Conservation (phyloP, 2,888 invertebrate species). For the Steinernema carpocapsae region DNA sequence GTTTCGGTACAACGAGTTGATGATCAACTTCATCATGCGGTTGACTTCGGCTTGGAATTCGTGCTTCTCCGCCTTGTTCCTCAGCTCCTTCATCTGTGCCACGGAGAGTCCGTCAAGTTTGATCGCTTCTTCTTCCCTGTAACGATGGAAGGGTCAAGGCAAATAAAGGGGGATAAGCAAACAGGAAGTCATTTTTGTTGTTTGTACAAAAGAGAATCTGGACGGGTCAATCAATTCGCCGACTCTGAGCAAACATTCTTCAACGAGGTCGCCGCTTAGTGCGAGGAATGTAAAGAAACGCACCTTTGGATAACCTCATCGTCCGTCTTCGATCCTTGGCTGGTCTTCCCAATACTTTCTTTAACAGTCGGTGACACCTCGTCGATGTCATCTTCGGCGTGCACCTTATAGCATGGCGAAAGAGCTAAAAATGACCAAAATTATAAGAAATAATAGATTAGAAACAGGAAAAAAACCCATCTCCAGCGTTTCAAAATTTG, state of each 20-base stretch:
- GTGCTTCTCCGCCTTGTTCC: slow-evolving; percentile 79
- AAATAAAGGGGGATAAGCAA: slow-evolving; percentile 30
- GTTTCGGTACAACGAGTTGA: slow-evolving; percentile 97
- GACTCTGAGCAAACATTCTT: background rate
- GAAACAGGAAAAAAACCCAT: too few species aligned
- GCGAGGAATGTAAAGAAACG: too few species aligned
- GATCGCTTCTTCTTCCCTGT: slow-evolving; percentile 92
- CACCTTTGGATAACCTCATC: slow-evolving; percentile 81
- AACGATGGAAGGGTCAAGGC: slow-evolving; percentile 43
- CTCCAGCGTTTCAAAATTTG: too few species aligned
- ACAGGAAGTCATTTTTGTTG: slow-evolving; percentile 8
- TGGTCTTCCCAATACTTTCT: slow-evolving; percentile 80
- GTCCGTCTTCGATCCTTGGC: slow-evolving; percentile 89
- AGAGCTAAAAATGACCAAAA: slow-evolving; percentile 2
- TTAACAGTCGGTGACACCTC: slow-evolving; percentile 73
- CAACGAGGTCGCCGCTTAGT: background rate
- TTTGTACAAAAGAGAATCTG: background rate
- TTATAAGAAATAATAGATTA: background rate
- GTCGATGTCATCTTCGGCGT: slow-evolving; percentile 62
- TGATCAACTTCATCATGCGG: slow-evolving; percentile 99
- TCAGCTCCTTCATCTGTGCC: slow-evolving; percentile 87
- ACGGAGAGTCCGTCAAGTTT: slow-evolving; percentile 92
- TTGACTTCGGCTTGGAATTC: slow-evolving; percentile 91
- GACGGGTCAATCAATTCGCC: slow-evolving; percentile 12
- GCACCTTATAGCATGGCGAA: slow-evolving; percentile 32